These are phyloP conservation scores for Drosophila lacteicornis DNA, from an alignment of 1,140 invertebrate species.

Conservation along the genomic window DNA sequence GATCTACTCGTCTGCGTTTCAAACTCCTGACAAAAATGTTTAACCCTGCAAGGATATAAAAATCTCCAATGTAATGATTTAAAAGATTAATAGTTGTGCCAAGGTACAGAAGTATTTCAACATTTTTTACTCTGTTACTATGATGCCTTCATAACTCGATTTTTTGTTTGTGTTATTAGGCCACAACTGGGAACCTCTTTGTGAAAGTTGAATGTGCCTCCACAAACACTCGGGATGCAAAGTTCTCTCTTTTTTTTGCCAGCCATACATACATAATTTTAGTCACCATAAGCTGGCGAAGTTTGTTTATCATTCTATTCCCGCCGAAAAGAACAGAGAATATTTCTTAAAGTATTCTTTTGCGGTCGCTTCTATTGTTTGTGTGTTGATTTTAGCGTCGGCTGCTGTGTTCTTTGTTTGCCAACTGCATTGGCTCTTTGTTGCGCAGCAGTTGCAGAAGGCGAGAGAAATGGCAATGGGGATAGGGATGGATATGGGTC, in stretches of 20 bases:
- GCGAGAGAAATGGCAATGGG: background rate
- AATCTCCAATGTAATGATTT: background rate
- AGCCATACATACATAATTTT: constrained; percentile 49
- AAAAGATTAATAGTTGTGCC: background rate
- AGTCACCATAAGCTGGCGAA: constrained; percentile 44
- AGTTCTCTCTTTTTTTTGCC: constrained; percentile 1
- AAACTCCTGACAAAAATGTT: no score
- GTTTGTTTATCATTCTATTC: constrained; percentile 47
- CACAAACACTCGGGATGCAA: constrained; percentile 11
- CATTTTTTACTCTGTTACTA: background rate
- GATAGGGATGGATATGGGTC: background rate
- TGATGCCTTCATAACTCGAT: constrained; percentile 15
- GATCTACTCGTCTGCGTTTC: no score
- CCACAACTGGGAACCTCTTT: constrained; percentile 22
- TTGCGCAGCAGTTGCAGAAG: constrained; percentile 40
- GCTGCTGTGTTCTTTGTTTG: constrained; percentile 63
- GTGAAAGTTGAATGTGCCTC: constrained; percentile 37
- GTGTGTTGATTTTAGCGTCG: constrained; percentile 43
- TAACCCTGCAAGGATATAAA: background rate
- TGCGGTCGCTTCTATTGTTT: constrained; percentile 65
- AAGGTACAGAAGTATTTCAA: background rate
- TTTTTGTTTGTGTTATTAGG: constrained; percentile 2
- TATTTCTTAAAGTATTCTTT: constrained; percentile 73
- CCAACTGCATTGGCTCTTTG: constrained; percentile 71
- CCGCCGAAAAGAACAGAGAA: constrained; percentile 27